Evolutionary conservation across 2,888 invertebrate genomes (phyloP).

Genomic region (Dolichopus griseipennis): DNA sequence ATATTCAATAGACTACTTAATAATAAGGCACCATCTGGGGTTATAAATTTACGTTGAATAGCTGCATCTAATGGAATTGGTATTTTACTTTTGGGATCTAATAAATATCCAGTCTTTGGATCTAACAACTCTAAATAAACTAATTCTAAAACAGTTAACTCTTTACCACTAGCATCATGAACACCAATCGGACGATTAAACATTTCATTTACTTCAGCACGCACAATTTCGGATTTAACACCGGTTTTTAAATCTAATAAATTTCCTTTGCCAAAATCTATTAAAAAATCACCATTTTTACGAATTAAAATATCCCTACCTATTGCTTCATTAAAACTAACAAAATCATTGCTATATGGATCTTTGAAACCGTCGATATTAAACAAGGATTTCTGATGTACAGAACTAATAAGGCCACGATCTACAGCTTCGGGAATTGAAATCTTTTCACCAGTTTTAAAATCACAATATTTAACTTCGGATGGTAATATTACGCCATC

Average conservation of each 20-base stretch:
- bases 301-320: constrained; percentile 68
- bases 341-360: constrained; percentile 67
- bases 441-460: constrained; percentile 61
- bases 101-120: constrained; percentile 74
- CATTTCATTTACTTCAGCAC: constrained; percentile 81
- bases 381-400: constrained; percentile 80
- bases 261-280: constrained; percentile 67
- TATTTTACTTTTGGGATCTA: constrained; percentile 63
- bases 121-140: constrained; percentile 80
- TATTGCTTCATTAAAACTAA: constrained; percentile 75
- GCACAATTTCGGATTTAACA: constrained; percentile 64
- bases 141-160: constrained; percentile 77
- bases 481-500: constrained; percentile 69
- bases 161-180: constrained; percentile 58
- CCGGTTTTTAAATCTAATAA: constrained; percentile 72
- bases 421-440: constrained; percentile 80
- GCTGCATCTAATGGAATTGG: constrained; percentile 76
- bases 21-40: constrained; percentile 78
- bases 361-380: constrained; percentile 87
- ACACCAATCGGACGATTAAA: constrained; percentile 75
- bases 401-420: constrained; percentile 78
- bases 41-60: constrained; percentile 73
- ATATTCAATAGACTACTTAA: constrained; percentile 78
- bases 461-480: constrained; percentile 65
- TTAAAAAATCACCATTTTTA: constrained; percentile 59